Evolutionary conservation across 2,113 vertebrate genomes (phyloP).

Genomic region (Dolichallabes microphthalmus): DNA sequence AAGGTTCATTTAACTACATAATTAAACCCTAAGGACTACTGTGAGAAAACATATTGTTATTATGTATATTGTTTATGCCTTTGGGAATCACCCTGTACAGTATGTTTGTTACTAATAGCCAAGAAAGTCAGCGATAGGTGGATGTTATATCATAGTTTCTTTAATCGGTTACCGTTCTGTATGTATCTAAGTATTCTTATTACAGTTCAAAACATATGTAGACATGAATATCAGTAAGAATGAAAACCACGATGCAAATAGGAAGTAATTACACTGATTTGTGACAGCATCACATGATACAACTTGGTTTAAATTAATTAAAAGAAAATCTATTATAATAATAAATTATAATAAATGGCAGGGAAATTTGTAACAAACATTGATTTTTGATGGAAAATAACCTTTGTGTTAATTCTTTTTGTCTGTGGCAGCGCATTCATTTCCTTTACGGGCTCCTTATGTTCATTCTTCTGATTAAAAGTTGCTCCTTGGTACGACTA

Average conservation of each 20-base stretch:
- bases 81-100: neutral
- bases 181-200: neutral
- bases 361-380: neutral
- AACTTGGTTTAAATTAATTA: neutral
- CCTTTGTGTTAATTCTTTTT: neutral
- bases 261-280: neutral
- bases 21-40: neutral
- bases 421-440: slow-evolving; percentile 59
- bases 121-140: neutral
- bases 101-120: neutral
- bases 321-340: neutral
- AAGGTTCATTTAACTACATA: neutral
- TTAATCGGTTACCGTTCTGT: neutral
- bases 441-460: slow-evolving; percentile 64
- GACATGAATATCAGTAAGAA: neutral
- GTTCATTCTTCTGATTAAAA: slow-evolving; percentile 71
- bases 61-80: neutral
- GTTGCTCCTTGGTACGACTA: slow-evolving; percentile 54
- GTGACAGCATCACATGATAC: neutral
- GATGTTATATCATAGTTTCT: neutral
- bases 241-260: neutral
- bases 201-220: neutral
- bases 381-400: neutral
- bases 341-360: neutral
- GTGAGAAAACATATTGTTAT: neutral